phyloP scores from a whole-genome alignment of 2,797 vertebrate genomes.

The Sciaenops ocellatus region DNA sequence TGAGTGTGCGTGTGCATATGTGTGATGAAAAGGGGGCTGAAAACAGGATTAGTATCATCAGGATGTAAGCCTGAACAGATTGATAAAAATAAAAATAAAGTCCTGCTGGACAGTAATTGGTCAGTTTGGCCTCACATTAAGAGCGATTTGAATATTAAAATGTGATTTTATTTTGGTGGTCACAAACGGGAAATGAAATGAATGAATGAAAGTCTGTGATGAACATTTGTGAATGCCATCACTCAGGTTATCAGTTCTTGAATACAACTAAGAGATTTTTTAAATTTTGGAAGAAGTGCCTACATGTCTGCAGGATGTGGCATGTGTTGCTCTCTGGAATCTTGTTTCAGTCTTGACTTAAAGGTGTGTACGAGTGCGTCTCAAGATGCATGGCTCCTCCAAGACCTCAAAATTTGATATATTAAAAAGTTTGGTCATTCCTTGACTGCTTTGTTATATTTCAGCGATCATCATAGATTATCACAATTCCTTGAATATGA shows the following conservation, averaged over 20 bases:
- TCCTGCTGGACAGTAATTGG: conserved; percentile 62
- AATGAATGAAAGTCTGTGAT: background rate
- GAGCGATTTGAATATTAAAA: conserved; percentile 11
- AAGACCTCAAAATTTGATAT: background rate
- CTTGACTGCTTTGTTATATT: background rate
- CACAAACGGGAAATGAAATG: background rate
- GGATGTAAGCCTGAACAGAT: conserved; percentile 83
- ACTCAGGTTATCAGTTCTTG: background rate
- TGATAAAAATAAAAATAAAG: conserved; percentile 75
- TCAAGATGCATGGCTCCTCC: background rate
- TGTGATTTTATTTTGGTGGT: background rate
- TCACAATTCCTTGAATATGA: background rate
- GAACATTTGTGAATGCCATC: background rate
- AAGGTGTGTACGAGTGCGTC: background rate
- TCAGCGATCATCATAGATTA: background rate
- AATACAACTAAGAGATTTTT: background rate
- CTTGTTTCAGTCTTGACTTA: background rate
- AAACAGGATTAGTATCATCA: conserved; percentile 86
- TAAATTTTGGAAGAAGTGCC: background rate
- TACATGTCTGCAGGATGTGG: background rate
- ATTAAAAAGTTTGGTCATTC: background rate
- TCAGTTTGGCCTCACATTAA: conserved; percentile 58
- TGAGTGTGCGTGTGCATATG: conserved; percentile 51
- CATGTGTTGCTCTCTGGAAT: background rate
- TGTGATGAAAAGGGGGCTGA: conserved; percentile 66